Evolutionary conservation across 2,888 invertebrate genomes (phyloP).

Genomic region (Philaethria dido): DNA sequence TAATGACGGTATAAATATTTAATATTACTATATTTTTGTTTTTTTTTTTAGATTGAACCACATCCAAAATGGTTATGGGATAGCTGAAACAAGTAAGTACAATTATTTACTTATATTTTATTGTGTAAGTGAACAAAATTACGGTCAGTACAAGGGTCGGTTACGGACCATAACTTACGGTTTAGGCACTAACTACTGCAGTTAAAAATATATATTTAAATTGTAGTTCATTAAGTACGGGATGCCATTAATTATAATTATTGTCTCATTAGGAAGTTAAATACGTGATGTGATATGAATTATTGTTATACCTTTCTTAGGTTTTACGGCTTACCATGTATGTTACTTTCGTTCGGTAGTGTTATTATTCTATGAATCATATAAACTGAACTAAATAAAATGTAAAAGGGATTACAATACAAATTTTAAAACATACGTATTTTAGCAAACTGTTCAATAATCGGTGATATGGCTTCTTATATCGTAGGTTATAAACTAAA

Average conservation of each 20-base stretch:
- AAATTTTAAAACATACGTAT: too few relatives aligned
- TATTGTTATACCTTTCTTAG: conserved; percentile 4
- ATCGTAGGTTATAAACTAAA: too few relatives aligned
- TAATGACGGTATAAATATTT: not conserved
- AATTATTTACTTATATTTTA: not conserved
- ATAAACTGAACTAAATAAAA: too few relatives aligned
- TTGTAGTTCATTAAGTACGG: conserved; percentile 21
- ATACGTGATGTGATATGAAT: conserved; percentile 18
- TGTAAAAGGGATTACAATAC: too few relatives aligned
- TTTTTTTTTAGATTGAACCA: conserved; percentile 1
- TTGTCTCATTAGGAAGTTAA: conserved; percentile 14
- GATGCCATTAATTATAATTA: conserved; percentile 30
- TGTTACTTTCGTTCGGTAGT: too few relatives aligned
- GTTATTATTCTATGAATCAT: too few relatives aligned
- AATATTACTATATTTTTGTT: not conserved
- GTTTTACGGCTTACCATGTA: too few relatives aligned
- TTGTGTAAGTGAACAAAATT: not conserved
- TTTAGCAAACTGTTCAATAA: too few relatives aligned
- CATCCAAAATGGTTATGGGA: not conserved
- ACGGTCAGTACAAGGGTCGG: not conserved
- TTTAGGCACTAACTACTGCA: not conserved
- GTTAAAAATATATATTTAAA: too few relatives aligned
- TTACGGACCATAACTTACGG: too few relatives aligned
- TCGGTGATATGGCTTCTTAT: too few relatives aligned
- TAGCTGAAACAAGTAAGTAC: conserved; percentile 14